A percentile compares a stretch with the other conserved stretches of the same genome.
phyloP scores from a whole-genome alignment of 2,888 invertebrate species.

The Ypsolopha scabrella region DNA sequence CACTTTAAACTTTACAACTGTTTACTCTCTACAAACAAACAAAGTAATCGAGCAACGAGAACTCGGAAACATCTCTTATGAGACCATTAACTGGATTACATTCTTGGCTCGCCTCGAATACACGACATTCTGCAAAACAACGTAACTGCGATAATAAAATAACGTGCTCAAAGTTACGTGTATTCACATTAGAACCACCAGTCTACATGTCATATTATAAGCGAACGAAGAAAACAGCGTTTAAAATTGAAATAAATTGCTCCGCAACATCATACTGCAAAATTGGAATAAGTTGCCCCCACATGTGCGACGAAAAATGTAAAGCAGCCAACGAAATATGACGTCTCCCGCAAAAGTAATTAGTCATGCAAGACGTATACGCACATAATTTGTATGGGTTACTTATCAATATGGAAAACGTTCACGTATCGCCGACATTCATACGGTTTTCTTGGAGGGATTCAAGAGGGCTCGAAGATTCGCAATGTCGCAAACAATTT shows the following conservation, averaged over 20 bases:
- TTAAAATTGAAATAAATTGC: not conserved
- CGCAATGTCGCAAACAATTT: not conserved
- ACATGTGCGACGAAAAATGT: too few relatives aligned
- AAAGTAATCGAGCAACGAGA: not conserved
- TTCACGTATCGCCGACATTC: too few relatives aligned
- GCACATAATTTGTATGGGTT: too few relatives aligned
- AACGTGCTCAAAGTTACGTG: slow-evolving; percentile 7
- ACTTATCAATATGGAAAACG: too few relatives aligned
- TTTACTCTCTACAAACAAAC: not conserved
- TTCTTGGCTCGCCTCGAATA: slow-evolving; percentile 39
- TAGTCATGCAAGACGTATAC: too few relatives aligned
- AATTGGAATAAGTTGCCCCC: too few relatives aligned
- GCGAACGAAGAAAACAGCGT: not conserved
- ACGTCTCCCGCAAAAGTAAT: too few relatives aligned
- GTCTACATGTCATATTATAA: slow-evolving; percentile 8
- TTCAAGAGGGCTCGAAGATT: too few relatives aligned
- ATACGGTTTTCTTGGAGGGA: too few relatives aligned
- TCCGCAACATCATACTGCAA: not conserved
- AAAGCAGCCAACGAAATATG: too few relatives aligned
- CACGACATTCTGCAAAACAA: slow-evolving; percentile 30
- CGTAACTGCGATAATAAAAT: slow-evolving; percentile 26
- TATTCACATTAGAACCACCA: slow-evolving; percentile 15
- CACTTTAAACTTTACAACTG: not conserved
- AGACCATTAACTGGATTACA: slow-evolving; percentile 47
- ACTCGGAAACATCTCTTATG: slow-evolving; percentile 28